Base-by-base conservation (phyloP, 2,797 vertebrate genomes). In the Sebastes oblongus region DNA sequence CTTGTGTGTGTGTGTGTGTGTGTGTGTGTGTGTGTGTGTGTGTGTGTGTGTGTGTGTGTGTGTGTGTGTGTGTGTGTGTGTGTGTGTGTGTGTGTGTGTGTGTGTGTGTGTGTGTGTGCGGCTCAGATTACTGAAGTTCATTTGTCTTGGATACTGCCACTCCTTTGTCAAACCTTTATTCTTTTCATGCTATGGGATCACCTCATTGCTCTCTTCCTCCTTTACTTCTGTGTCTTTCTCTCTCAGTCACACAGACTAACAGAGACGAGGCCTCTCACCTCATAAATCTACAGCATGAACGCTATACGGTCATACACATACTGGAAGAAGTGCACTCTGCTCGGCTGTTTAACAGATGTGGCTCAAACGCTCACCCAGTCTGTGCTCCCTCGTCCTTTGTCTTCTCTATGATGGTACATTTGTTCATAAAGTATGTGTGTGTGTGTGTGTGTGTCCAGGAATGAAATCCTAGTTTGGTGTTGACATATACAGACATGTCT, bases 81-180 rank as follows among this genome's bases (percentile, higher is more conserved):
- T 2, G 24, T 24, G 24, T 32, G 66, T 65, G 58, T 50, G 83
- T 86, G 82, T 72, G 77, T 34, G 32, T 3, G 32, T 3, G 30
- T 50, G 32, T 3, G 30, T 50, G 52, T 81, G 83, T 81, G 82
- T 55, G 87, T 88, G 85, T 84, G 80, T 52, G 64, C 78, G 65
- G 62, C 91, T 94, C 93, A 73, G 83, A 92, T 94, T 93, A 93
- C 93, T 24, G 3, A 58, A 73, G 74, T 73, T 86, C 77, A 88
- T 93, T 93, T 89, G 86, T 89, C 84, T 87, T 80, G 66, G 24
- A 65, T 55, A 50, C 69, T 65, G 82, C 91, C 90, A 77, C 91
- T 90, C 93, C 92, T 91, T 91, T 72, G 72, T 88, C 71, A 86
- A 82, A 83, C 82, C 72, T 84, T 73, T 77, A n/a, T 89, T 88